Conservation (phyloP, 2,888 invertebrate species). For the Drosophila greeni region DNA sequence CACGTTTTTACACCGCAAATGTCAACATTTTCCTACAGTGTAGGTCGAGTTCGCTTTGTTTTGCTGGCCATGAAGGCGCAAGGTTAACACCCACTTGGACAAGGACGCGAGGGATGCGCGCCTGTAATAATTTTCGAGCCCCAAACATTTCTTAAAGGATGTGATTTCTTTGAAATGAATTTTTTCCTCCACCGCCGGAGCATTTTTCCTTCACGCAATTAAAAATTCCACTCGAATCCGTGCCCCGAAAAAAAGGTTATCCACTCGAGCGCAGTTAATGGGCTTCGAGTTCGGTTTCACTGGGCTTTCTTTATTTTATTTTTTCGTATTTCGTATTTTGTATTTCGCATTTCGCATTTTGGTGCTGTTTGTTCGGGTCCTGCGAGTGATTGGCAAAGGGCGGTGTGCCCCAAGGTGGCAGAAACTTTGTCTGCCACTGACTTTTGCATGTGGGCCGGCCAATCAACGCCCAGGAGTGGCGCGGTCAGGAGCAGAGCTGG, state of each 20-base stretch:
- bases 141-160: conserved; percentile 37
- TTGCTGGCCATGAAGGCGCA: conserved; percentile 33
- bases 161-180: conserved; percentile 52
- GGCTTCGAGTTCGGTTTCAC: conserved; percentile 46
- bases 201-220: conserved; percentile 44
- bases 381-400: conserved; percentile 60
- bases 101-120: conserved; percentile 38
- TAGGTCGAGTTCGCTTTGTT: conserved; percentile 20
- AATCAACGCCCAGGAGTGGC: conserved; percentile 49
- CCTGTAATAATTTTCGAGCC: conserved; percentile 50
- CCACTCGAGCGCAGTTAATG: conserved; percentile 69
- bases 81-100: conserved; percentile 36
- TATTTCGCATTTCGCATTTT: conserved; percentile 6
- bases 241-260: conserved; percentile 38
- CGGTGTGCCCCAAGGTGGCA: conserved; percentile 43
- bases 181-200: conserved; percentile 15
- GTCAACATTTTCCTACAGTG: conserved; percentile 7
- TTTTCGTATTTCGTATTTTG: conserved; percentile 10
- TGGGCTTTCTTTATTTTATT: conserved; percentile 41
- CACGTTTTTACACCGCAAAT: not conserved
- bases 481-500: conserved; percentile 4
- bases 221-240: conserved; percentile 40
- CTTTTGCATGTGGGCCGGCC: conserved; percentile 53
- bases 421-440: conserved; percentile 50
- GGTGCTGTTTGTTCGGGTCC: conserved; percentile 22